Base-by-base conservation (phyloP, 2,888 invertebrate genomes). In the Scaptomyza cyrtandrae region DNA sequence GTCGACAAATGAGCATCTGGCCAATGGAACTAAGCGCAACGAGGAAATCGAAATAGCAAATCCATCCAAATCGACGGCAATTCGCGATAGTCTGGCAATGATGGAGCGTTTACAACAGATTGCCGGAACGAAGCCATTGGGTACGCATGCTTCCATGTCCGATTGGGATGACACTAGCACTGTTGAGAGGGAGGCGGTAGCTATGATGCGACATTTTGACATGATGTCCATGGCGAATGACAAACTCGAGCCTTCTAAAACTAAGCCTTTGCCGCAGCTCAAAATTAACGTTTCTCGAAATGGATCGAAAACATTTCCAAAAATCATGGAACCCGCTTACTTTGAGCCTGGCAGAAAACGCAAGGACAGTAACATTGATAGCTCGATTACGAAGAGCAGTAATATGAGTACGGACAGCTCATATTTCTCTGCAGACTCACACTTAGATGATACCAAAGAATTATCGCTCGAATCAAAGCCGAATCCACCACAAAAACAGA, bases 191-290 rank as follows among this genome's bases (percentile, higher is more conserved):
- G 91, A 91, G 75, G 86, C 86, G 0, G 52, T 91, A 3, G 88
- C 88, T 0, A 80, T 91, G 78, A 90, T 91, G 88, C 78, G 92
- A 2, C 83, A 86, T 48, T 75, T 81, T 37, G 91, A 90, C 3
- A 61, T 88, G 45, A 80, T 73, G n/a, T 82, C 86, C 4, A 87
- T 89, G 71, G 39, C 54, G 2, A 56, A 44, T n/a, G 63, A 56
- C 2, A 3, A 45, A 0, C 2, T 69, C 6, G 14, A 13, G 5
- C 43, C 7, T 48, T 73, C 0, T 61, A 78, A 7, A 58, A 16
- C 55, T 11, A 7, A 9, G 35, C 6, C 19, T 0, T 37, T 75
- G 33, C 84, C 86, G 0, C 49, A 11, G 68, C 75, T 4, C 16
- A 43, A 54, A 0, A 63, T 90, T 10, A 65, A 85, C 13, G 14